These are phyloP conservation scores for Xylota segnis DNA, from an alignment of 2,888 invertebrate genomes.

Conservation along the genomic window DNA sequence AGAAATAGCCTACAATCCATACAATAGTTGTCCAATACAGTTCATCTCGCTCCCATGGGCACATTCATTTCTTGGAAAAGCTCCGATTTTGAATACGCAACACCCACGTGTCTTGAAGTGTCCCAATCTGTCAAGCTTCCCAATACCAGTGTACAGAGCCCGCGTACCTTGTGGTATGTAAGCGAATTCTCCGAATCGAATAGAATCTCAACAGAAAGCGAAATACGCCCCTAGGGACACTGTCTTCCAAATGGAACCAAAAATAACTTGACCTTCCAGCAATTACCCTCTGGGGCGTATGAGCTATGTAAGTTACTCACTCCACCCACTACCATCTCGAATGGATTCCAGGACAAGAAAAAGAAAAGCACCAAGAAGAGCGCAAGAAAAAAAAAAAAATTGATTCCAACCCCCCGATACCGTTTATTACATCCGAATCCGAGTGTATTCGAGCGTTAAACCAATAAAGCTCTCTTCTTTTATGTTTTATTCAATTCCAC, in stretches of 20 bases:
- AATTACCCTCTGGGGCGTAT: slow-evolving; percentile 22
- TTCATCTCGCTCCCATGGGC: not conserved
- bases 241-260: slow-evolving; percentile 9
- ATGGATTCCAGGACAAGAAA: slow-evolving; percentile 17
- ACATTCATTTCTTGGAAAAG: not conserved
- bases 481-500: slow-evolving; percentile 63
- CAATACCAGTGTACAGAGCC: not conserved
- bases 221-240: not conserved
- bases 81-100: not conserved
- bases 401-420: slow-evolving; percentile 47
- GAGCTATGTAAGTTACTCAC: not conserved
- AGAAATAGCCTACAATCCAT: not conserved
- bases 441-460: slow-evolving; percentile 69
- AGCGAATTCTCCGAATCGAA: not conserved
- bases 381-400: slow-evolving; percentile 11
- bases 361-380: not conserved
- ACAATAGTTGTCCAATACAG: not conserved
- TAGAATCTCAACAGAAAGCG: not conserved
- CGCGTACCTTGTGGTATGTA: not conserved
- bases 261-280: slow-evolving; percentile 65
- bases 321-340: not conserved
- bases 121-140: not conserved
- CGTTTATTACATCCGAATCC: slow-evolving; percentile 49
- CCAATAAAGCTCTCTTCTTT: slow-evolving; percentile 62
- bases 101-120: not conserved